phyloP scores from a whole-genome alignment of 2,888 invertebrate species.

The Caenorhabditis imperialis region DNA sequence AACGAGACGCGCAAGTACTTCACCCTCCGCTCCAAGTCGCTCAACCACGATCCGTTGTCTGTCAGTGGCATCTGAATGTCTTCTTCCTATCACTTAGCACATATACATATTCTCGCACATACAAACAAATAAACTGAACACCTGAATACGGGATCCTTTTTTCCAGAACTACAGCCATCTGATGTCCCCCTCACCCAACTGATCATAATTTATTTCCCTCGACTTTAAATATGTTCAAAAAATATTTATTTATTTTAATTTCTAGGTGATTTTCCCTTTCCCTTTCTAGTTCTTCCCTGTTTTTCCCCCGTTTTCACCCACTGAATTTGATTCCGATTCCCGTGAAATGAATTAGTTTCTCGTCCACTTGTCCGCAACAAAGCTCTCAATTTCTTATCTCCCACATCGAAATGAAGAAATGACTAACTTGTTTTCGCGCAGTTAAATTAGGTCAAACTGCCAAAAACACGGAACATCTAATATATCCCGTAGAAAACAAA shows the following conservation, averaged over 20 bases:
- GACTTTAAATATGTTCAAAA: background rate
- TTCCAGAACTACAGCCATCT: too few species aligned
- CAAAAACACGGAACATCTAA: too few species aligned
- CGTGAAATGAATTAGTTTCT: constrained; percentile 16
- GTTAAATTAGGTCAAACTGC: constrained; percentile 9
- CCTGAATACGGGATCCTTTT: constrained; percentile 4
- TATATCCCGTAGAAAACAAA: background rate
- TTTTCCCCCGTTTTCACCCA: background rate
- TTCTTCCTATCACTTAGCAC: background rate
- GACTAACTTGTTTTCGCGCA: too few species aligned
- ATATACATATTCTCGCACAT: constrained; percentile 1
- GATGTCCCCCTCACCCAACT: too few species aligned
- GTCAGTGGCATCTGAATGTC: constrained; percentile 41
- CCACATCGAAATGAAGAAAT: too few species aligned
- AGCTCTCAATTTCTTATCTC: too few species aligned
- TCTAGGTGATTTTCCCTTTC: constrained; percentile 2
- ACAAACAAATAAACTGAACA: background rate
- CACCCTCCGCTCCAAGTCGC: constrained; percentile 59
- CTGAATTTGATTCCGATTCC: constrained; percentile 4
- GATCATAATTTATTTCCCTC: constrained; percentile 2
- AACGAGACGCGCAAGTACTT: constrained; percentile 74
- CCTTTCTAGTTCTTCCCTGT: background rate
- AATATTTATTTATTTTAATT: constrained; percentile 13
- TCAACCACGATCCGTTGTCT: constrained; percentile 50
- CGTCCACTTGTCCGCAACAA: too few species aligned